phyloP scores from a whole-genome alignment of 2,888 invertebrate genomes.

The Thalpophila matura region DNA sequence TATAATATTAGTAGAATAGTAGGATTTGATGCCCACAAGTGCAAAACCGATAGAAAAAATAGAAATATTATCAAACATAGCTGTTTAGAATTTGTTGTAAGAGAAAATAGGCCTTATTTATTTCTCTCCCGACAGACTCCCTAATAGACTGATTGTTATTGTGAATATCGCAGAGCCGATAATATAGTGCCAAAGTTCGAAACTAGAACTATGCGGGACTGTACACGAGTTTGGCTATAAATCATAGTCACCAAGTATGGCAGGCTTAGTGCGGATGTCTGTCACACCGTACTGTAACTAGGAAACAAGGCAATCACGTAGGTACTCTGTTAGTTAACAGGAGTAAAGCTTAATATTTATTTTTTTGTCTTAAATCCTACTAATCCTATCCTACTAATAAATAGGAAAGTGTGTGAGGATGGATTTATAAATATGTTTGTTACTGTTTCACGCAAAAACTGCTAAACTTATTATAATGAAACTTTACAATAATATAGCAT shows the following conservation, averaged over 20 bases:
- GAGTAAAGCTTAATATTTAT: too few relatives aligned
- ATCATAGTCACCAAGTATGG: constrained; percentile 61
- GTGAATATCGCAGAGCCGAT: constrained; percentile 47
- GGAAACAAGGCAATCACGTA: background rate
- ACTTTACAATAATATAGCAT: too few relatives aligned
- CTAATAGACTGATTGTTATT: constrained; percentile 38
- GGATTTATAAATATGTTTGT: too few relatives aligned
- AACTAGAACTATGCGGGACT: constrained; percentile 52
- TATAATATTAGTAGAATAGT: too few relatives aligned
- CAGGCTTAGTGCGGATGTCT: constrained; percentile 66
- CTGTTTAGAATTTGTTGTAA: background rate
- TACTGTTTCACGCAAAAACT: too few relatives aligned
- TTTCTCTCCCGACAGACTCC: constrained; percentile 1
- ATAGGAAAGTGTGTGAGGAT: too few relatives aligned
- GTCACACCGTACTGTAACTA: constrained; percentile 64
- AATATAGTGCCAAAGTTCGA: constrained; percentile 50
- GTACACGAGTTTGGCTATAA: constrained; percentile 53
- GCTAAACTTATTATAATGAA: too few relatives aligned
- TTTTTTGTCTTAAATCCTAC: too few relatives aligned
- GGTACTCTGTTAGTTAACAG: too few relatives aligned
- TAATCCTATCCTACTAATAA: too few relatives aligned
- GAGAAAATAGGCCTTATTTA: background rate
- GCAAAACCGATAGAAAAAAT: too few relatives aligned
- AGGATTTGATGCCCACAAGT: too few relatives aligned
- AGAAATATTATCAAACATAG: background rate